Evolutionary conservation across 2,113 vertebrate genomes (phyloP), one percentile per base, ranked within the genome.

Genomic region (Podarcis cretensis): DNA sequence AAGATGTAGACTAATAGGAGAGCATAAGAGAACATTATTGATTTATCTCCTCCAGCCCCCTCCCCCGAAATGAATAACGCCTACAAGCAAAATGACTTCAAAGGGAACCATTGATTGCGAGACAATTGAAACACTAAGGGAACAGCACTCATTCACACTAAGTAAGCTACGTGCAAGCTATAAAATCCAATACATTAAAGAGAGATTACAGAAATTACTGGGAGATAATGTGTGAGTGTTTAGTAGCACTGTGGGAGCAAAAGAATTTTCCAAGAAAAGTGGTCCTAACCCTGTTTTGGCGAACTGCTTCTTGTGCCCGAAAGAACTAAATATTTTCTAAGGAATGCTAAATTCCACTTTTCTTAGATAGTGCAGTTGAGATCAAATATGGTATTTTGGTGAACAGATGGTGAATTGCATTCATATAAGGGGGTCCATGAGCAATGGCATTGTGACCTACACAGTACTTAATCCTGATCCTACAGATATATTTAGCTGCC

Each of bases 71-170:
- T 90, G 91, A 93, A 91, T 91, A 92, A 90, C 74, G 86, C 90
- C 79, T 92, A 86, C 35, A 37, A 93, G 81, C 35, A 91, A 94
- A 94, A 89, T 88, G 74, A 79, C 85, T 94, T 96, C 86, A 93
- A 94, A 95, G 90, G 69, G 12, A 88, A 79, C 85, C 81, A 91
- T 10, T 94, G 88, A 93, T 92, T 87, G 88, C 21, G 91, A 91
- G 88, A 89, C 80, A 89, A 57, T 92, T 93, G 94, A 90, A 94
- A 94, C 18, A 1, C 59, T 59, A 10, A 66, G 5, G 76, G 9
- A 79, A 84, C 71, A 92, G 54, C 88, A 91, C 84, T 90, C 3
- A n/a, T 85, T 48, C 57, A 59, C 59, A 87, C n/a, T 87, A 90
- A 81, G 25, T 69, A 87, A 73, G 25, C 21, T 80, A 79, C 86